Base-by-base conservation (phyloP, 2,888 invertebrate species). In the Dendrolimus pini region DNA sequence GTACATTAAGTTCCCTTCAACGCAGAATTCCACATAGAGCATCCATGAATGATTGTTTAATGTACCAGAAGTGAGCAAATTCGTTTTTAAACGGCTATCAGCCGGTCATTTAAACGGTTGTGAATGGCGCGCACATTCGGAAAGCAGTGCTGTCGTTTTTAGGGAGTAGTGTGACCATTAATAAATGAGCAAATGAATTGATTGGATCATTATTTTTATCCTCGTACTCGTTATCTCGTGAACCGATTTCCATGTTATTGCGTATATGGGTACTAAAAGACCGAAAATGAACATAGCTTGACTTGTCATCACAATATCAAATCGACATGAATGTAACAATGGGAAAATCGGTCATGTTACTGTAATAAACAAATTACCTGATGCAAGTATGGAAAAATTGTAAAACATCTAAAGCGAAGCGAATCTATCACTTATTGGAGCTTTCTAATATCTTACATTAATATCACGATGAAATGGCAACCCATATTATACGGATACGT, bases 1-100 rank as follows among this genome's bases (percentile, higher is more conserved):
- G 47, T 12, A 47, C 47, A 47, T 47, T 47, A 47, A 47, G 47
- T 64, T 60, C 54, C 65, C 64, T 59, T 62, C 64, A 62, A 62
- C 61, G 62, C 61, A 65, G 59, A 61, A 60, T 59, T 59, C 54
- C 54, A 60, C 59, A 62, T 61, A 63, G 59, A 67, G 64, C 63
- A 65, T 66, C 70, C 69, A 62, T 74, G 77, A 85, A 78, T 81
- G 78, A 85, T 86, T 86, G 88, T 82, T 85, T 81, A 91, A 91
- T 91, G 91, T 91, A 87, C 74, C 82, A 87, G 89, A 90, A 91
- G 85, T 90, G 91, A 91, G 90, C 91, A 91, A 91, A 91, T 91
- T 91, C 89, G 90, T 91, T 91, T 91, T 90, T 91, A 91, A 91
- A 91, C 88, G 90, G 86, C 89, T 86, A 90, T 90, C 89, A 89